phyloP scores from a whole-genome alignment of 2,797 vertebrate species.

The Poeciliopsis infans region DNA sequence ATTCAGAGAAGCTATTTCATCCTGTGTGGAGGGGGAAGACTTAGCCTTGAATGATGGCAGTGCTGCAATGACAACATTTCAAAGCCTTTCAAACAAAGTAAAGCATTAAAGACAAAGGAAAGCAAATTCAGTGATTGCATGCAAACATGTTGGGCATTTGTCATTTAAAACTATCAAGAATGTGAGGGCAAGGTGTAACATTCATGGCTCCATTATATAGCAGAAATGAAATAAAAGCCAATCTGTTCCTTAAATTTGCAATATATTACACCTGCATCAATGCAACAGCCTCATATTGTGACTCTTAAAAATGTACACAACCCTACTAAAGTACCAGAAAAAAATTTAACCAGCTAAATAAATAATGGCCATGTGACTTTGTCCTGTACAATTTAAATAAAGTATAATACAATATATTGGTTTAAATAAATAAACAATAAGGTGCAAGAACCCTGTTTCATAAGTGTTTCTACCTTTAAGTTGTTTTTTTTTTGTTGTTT shows the following conservation, averaged over 20 bases:
- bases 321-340: background rate
- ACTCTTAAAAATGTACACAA: background rate
- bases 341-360: background rate
- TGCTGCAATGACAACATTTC: slow-evolving; percentile 7
- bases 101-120: background rate
- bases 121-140: background rate
- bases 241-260: background rate
- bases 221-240: background rate
- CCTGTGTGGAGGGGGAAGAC: slow-evolving; percentile 19
- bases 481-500: too few relatives aligned
- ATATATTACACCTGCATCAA: background rate
- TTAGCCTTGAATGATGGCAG: slow-evolving; percentile 17
- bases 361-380: background rate
- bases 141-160: background rate
- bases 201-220: background rate
- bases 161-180: background rate
- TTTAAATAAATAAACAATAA: background rate
- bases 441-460: background rate
- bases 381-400: background rate
- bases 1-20: slow-evolving; percentile 52
- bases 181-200: background rate
- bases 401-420: background rate
- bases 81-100: slow-evolving; percentile 2
- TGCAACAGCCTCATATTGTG: background rate
- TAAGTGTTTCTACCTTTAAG: background rate